Percentiles rank a stretch among this genome's conserved stretches.
These are phyloP conservation scores for Ctenicera cuprea DNA, from an alignment of 2,888 invertebrate genomes.

Conservation along the genomic window DNA sequence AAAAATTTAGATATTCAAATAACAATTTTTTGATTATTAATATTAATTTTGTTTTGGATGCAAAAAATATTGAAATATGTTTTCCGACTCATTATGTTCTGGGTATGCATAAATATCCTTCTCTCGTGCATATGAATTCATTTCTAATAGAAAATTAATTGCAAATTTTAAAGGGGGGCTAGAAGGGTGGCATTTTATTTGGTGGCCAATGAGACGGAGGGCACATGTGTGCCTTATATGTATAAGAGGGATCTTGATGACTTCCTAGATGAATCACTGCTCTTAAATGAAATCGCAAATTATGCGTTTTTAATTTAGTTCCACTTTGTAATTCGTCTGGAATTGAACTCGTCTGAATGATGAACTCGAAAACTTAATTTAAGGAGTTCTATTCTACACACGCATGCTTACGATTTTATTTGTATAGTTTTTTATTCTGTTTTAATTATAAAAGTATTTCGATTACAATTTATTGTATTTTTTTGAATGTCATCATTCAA, in stretches of 20 bases:
- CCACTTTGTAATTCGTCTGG: slow-evolving; percentile 14
- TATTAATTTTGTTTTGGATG: too few species aligned
- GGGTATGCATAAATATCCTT: slow-evolving; percentile 12
- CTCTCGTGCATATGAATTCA: slow-evolving; percentile 39
- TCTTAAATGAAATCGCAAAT: slow-evolving; percentile 49
- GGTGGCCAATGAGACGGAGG: slow-evolving; percentile 43
- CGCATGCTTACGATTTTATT: too few species aligned
- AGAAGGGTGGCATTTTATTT: slow-evolving; percentile 43
- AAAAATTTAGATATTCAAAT: too few species aligned
- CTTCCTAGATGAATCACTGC: slow-evolving; percentile 54
- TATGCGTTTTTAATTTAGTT: slow-evolving; percentile 46
- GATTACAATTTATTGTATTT: too few species aligned
- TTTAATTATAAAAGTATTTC: too few species aligned
- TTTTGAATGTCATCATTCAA: too few species aligned
- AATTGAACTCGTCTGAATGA: not conserved
- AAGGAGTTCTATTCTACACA: too few species aligned
- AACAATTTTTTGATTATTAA: too few species aligned
- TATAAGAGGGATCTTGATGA: slow-evolving; percentile 55
- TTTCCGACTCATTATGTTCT: too few species aligned
- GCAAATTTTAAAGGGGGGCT: slow-evolving; percentile 52
- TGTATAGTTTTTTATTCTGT: too few species aligned
- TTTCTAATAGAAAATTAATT: slow-evolving; percentile 60
- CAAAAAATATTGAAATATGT: too few species aligned
- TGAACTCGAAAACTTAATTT: too few species aligned
- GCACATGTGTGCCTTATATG: slow-evolving; percentile 54